phyloP scores from a whole-genome alignment of 2,888 invertebrate species.

The Muscina levida region DNA sequence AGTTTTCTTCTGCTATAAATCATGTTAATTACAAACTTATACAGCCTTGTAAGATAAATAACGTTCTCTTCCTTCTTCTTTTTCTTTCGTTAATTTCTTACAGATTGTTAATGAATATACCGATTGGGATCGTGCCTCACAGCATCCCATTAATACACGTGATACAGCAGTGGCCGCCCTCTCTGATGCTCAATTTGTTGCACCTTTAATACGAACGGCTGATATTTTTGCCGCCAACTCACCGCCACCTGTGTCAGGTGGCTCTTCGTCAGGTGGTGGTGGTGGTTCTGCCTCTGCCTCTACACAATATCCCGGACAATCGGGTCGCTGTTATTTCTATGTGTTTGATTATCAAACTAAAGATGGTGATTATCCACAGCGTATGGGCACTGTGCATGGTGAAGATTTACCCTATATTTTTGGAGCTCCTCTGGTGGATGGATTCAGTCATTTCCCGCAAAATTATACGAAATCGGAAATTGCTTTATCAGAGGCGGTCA shows the following conservation, averaged over 20 bases:
- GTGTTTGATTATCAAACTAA: constrained; percentile 96
- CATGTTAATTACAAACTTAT: too few relatives aligned
- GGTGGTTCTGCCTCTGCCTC: constrained; percentile 73
- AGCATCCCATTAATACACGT: constrained; percentile 92
- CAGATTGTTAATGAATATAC: constrained; percentile 94
- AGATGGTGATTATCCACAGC: constrained; percentile 93
- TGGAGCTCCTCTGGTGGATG: constrained; percentile 93
- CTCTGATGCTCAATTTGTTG: constrained; percentile 96
- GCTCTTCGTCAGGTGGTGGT: constrained; percentile 73
- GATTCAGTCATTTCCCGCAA: constrained; percentile 89
- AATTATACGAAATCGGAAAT: constrained; percentile 94
- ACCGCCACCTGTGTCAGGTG: constrained; percentile 72
- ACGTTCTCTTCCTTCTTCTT: too few relatives aligned
- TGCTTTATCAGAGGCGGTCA: constrained; percentile 91
- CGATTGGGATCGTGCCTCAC: constrained; percentile 96
- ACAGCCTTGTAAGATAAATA: too few relatives aligned
- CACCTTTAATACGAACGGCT: constrained; percentile 92
- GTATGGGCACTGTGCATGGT: constrained; percentile 95
- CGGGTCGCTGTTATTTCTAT: constrained; percentile 92
- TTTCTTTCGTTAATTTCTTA: constrained; percentile 63
- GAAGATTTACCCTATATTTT: constrained; percentile 95
- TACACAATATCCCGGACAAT: constrained; percentile 72
- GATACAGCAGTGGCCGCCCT: constrained; percentile 95
- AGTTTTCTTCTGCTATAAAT: too few relatives aligned
- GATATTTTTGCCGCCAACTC: constrained; percentile 88